Conservation (phyloP, 2,888 invertebrate genomes). For the Herminia tarsipennalis region DNA sequence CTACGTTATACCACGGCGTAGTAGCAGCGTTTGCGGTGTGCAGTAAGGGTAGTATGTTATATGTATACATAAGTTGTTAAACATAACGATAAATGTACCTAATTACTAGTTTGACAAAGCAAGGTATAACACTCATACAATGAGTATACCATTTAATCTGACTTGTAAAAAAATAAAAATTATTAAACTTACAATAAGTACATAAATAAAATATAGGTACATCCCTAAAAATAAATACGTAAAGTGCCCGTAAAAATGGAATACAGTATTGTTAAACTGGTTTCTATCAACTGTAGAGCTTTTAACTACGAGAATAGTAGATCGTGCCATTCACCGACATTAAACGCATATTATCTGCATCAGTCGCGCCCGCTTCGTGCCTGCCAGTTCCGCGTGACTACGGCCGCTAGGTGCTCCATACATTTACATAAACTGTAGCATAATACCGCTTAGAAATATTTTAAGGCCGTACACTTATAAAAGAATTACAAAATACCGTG, state of each 20-base stretch:
- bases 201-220: no score
- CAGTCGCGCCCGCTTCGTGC: slow-evolving; percentile 17
- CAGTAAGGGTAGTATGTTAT: no score
- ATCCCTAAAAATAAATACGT: background rate
- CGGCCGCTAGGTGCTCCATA: slow-evolving; percentile 6
- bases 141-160: no score
- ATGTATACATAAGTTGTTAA: no score
- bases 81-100: no score
- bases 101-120: no score
- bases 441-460: slow-evolving; percentile 7
- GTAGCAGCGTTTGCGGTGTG: no score
- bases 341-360: slow-evolving; percentile 6
- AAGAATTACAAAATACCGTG: background rate
- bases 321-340: background rate
- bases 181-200: no score
- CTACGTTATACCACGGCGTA: no score
- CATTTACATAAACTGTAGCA: slow-evolving; percentile 9
- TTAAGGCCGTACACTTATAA: background rate
- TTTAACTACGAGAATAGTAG: background rate
- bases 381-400: slow-evolving; percentile 32
- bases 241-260: no score
- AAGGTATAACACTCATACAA: no score
- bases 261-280: background rate
- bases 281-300: background rate
- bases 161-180: no score